Percentiles rank a stretch among this genome's conserved stretches.
These are phyloP conservation scores for Lycaon pictus DNA, from an alignment of 2,113 vertebrate genomes.

Conservation along the genomic window DNA sequence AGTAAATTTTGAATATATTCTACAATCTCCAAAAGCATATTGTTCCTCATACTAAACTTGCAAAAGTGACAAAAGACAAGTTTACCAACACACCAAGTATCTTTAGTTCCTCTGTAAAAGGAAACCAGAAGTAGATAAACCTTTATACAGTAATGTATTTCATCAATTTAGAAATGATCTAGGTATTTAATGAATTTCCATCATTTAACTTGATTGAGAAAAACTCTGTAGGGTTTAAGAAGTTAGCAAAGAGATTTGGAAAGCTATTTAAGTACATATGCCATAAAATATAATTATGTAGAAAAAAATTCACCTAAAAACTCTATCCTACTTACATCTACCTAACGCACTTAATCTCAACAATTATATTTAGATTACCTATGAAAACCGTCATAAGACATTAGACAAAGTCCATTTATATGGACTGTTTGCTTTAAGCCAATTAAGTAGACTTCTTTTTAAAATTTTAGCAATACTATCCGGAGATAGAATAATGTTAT, in stretches of 20 bases:
- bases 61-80: background rate
- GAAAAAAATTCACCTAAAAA: background rate
- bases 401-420: background rate
- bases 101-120: background rate
- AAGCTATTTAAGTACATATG: background rate
- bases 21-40: background rate
- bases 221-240: background rate
- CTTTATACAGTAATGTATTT: background rate
- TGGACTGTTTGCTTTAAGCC: background rate
- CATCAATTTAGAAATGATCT: background rate
- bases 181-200: background rate
- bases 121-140: background rate
- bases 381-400: background rate
- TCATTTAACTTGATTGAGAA: background rate
- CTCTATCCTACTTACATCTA: background rate
- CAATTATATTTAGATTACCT: background rate
- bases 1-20: background rate
- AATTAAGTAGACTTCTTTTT: background rate
- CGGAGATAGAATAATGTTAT: background rate
- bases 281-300: background rate
- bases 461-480: background rate
- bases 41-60: background rate
- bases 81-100: background rate
- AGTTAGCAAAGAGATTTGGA: background rate
- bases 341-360: background rate